Base-by-base conservation (phyloP, 2,797 vertebrate species). In the Macropodus opercularis region DNA sequence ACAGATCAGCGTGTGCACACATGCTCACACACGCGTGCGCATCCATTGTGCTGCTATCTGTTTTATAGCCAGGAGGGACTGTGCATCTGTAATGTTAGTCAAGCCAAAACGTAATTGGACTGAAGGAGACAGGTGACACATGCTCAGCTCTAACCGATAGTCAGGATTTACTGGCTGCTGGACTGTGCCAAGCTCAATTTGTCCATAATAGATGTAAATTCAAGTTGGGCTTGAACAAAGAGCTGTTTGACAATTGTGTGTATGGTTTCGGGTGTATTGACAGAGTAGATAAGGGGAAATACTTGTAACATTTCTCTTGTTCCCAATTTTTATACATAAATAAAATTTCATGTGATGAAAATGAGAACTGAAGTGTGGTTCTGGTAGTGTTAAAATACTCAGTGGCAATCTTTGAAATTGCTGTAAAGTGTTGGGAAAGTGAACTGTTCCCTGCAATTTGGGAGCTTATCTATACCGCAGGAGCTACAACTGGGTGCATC, bases 131-230 rank as follows among this genome's bases (percentile, higher is more conserved):
- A 73, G 77, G 70, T 79, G 83, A 75, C 82, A 77, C 64, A 38
- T 79, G 64, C 69, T 80, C 69, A 63, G 73, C 66, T 56, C 50
- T 40, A 35, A 48, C 59, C 49, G 78, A 80, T 76, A 70, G 79
- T 81, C 75, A 75, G 57, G 64, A 63, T 59, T 43, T 39, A 29
- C 60, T 77, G 72, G 52, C 44, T 60, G 21, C 48, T 5, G 35
- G 44, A 43, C 75, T 78, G 50, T 52, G 60, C 61, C 48, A 5
- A 4, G 49, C 80, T 81, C 63, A 50, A 53, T 67, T 73, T 66
- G 59, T 85, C 73, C 80, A 86, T 80, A 83, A 83, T 80, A 65
- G 47, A 86, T 83, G 71, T 69, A 63, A 75, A 83, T 79, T 76
- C 67, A 71, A 50, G 42, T 58, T 22, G 3, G 60, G 50, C 63